phyloP scores from a whole-genome alignment of 2,113 vertebrate species.

The Erythrocercus mccallii region DNA sequence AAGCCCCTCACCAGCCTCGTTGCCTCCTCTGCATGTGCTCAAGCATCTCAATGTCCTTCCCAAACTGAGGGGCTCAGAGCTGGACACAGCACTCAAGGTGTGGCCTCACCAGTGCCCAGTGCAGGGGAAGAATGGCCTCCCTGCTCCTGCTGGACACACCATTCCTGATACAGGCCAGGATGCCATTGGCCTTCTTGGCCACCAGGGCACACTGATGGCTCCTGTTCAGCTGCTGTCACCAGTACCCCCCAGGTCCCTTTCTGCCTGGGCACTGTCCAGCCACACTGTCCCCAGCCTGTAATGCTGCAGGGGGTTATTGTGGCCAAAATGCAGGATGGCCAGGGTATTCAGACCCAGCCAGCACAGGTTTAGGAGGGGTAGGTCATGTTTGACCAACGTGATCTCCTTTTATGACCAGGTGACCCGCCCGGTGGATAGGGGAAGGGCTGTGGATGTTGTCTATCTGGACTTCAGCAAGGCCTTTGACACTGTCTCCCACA shows the following conservation, averaged over 20 bases:
- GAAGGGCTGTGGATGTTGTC: neutral
- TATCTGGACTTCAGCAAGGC: neutral
- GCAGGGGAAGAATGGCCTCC: neutral
- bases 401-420: neutral
- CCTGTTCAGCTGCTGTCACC: neutral
- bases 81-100: neutral
- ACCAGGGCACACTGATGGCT: neutral
- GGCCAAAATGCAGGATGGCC: neutral
- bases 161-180: neutral
- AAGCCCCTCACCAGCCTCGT: neutral
- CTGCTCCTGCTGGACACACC: neutral
- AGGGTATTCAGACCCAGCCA: neutral
- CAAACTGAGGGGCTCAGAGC: neutral
- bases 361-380: neutral
- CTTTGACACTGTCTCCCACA: neutral
- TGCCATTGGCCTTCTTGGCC: neutral
- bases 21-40: accelerated
- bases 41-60: accelerated
- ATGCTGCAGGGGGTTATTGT: accelerated
- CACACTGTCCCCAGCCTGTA: neutral
- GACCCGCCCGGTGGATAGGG: no score
- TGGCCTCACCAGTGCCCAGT: neutral
- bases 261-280: neutral
- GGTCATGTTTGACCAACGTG: neutral
- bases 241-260: neutral